phyloP scores from a whole-genome alignment of 2,888 invertebrate species.

The Scaptomyza parva region DNA sequence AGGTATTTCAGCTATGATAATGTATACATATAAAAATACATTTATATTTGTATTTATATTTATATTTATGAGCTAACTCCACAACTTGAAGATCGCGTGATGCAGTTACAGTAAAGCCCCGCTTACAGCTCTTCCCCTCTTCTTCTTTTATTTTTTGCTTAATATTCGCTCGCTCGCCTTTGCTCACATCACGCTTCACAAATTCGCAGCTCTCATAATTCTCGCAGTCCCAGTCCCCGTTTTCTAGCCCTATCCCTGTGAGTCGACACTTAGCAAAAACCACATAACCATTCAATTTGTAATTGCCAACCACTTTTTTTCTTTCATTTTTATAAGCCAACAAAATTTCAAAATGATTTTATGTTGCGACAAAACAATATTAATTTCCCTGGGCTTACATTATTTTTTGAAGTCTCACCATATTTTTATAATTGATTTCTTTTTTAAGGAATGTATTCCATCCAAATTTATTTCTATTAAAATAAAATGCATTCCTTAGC shows the following conservation, averaged over 20 bases:
- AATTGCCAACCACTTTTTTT: not conserved
- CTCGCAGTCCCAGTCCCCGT: slow-evolving; percentile 33
- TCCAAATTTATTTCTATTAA: too few relatives aligned
- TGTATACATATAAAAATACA: slow-evolving; percentile 56
- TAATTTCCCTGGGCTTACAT: too few relatives aligned
- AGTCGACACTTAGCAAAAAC: not conserved
- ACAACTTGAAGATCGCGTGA: slow-evolving; percentile 71
- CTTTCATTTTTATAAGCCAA: not conserved
- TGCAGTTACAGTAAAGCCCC: slow-evolving; percentile 58
- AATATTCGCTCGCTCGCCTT: too few relatives aligned
- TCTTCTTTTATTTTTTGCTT: not conserved
- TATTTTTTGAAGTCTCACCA: too few relatives aligned
- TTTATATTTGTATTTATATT: slow-evolving; percentile 4
- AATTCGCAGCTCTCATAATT: slow-evolving; percentile 80
- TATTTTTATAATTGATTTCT: too few relatives aligned
- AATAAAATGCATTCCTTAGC: too few relatives aligned
- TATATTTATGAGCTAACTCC: slow-evolving; percentile 75
- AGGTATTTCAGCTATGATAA: slow-evolving; percentile 70
- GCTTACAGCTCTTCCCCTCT: not conserved
- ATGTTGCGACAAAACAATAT: too few relatives aligned
- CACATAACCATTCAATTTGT: too few relatives aligned
- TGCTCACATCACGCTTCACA: slow-evolving; percentile 79
- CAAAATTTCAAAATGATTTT: not conserved
- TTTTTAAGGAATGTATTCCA: too few relatives aligned
- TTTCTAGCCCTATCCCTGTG: slow-evolving; percentile 9